Base-by-base conservation (phyloP, 2,113 vertebrate species). In the Dipodomys merriami region DNA sequence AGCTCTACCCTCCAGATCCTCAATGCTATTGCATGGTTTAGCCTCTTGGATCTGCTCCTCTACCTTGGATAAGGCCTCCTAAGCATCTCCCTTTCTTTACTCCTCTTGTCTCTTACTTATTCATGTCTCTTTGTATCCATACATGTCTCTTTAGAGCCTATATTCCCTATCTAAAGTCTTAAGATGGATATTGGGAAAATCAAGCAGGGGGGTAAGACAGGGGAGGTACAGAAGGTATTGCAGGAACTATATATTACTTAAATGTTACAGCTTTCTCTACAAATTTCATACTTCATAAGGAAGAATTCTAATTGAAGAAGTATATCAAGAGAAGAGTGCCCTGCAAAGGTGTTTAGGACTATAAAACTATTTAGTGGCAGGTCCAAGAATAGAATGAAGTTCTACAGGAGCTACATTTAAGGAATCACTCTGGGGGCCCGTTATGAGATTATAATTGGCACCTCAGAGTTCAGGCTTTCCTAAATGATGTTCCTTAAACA, bases 201-300 rank as follows among this genome's bases (percentile, higher is more conserved):
- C 9, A 7, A 60, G 22, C 15, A 22, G 33, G 10, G 10, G 12
- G 2, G 0, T 2, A 0, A 22, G 20, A 19, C 4, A 11, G 11
- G 13, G 2, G 49, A 30, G 23, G 39, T 16, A 30, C 57, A 57
- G 18, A 12, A 46, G 4, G 3, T 68, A 49, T 7, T 39, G 12
- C 3, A 1, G 29, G 27, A 68, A 25, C 53, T 57, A 57, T 18
- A 57, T 16, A 57, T 57, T 57, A 57, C 3, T 13, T 57, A 57
- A 57, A 57, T 57, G 53, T 13, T 18, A 57, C 15, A 18, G 16
- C 53, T 57, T 57, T 57, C 12, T 57, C 15, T 57, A 57, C 53
- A 57, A 57, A 16, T 57, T 57, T 11, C 15, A 57, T 57, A 18
- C 53, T 19, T 57, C 53, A 57, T 57, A 57, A 57, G 18, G 53